Conservation (phyloP, 2,888 invertebrate species). For the Boloria euphrosyne region DNA sequence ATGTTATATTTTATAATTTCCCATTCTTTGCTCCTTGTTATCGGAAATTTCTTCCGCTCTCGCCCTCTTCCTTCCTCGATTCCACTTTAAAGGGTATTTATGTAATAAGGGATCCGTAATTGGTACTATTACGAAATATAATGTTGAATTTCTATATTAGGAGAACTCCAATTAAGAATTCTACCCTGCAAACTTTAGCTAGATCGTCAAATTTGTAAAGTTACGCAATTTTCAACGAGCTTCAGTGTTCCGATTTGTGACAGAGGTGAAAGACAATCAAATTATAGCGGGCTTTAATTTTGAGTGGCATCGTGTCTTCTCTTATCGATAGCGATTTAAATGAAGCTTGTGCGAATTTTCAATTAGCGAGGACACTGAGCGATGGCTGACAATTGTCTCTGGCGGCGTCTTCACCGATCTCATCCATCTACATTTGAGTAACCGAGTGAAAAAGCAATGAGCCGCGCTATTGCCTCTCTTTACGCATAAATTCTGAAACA, state of each 20-base stretch:
- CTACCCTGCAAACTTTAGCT: conserved; percentile 22
- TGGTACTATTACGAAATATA: conserved; percentile 68
- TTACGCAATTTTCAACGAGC: conserved; percentile 44
- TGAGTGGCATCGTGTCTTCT: conserved; percentile 59
- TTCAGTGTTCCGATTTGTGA: conserved; percentile 48
- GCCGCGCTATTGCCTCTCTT: conserved; percentile 75
- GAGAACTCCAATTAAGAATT: conserved; percentile 31
- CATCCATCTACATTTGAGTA: conserved; percentile 80
- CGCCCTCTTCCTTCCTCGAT: conserved; percentile 71
- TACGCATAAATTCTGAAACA: conserved; percentile 65
- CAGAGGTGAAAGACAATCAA: conserved; percentile 53
- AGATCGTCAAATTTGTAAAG: conserved; percentile 31
- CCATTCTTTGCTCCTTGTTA: conserved; percentile 71
- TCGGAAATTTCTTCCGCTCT: conserved; percentile 74
- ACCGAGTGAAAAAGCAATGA: conserved; percentile 80
- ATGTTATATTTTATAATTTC: conserved; percentile 72
- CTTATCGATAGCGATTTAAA: conserved; percentile 75
- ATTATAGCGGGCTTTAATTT: conserved; percentile 63
- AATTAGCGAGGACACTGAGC: conserved; percentile 79
- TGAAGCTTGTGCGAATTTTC: conserved; percentile 77
- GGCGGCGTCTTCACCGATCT: conserved; percentile 65
- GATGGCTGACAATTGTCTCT: conserved; percentile 77
- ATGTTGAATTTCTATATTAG: conserved; percentile 54
- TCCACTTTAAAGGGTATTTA: conserved; percentile 75
- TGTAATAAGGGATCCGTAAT: conserved; percentile 73